Conservation (phyloP, 2,113 vertebrate genomes). For the Proteles cristata region DNA sequence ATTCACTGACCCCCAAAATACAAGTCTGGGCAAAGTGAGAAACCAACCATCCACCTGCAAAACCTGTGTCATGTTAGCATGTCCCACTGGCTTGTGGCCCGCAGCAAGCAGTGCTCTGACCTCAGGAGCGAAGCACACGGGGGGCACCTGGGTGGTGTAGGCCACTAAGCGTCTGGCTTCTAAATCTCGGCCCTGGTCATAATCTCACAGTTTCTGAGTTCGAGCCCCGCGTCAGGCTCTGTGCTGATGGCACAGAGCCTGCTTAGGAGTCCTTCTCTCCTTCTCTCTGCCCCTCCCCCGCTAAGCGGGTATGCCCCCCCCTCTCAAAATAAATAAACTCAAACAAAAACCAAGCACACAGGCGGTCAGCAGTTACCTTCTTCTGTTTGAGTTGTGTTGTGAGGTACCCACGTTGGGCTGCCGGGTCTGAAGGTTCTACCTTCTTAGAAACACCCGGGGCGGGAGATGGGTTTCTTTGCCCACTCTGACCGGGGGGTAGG, state of each 20-base stretch:
- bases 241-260: no score
- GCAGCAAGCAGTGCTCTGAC: fast-evolving
- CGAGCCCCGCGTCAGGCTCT: no score
- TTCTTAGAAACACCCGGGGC: conserved; percentile 82
- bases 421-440: conserved; percentile 57
- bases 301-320: no score
- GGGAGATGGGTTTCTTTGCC: conserved; percentile 83
- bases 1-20: background rate
- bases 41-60: background rate
- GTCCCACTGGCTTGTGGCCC: background rate
- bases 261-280: no score
- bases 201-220: no score
- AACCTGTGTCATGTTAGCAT: background rate
- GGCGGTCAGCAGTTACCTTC: conserved; percentile 86
- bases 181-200: no score
- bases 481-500: conserved; percentile 5
- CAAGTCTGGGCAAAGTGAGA: background rate
- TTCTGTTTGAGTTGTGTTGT: conserved; percentile 91
- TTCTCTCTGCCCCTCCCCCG: no score
- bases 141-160: no score
- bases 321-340: no score
- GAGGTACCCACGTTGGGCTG: conserved; percentile 84
- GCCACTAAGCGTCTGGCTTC: no score
- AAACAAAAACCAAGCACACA: background rate
- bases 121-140: background rate